A percentile compares a stretch with the other conserved stretches of the same genome.
These are phyloP conservation scores for Pelvicachromis taeniatus DNA, from an alignment of 2,113 vertebrate genomes.

Conservation along the genomic window DNA sequence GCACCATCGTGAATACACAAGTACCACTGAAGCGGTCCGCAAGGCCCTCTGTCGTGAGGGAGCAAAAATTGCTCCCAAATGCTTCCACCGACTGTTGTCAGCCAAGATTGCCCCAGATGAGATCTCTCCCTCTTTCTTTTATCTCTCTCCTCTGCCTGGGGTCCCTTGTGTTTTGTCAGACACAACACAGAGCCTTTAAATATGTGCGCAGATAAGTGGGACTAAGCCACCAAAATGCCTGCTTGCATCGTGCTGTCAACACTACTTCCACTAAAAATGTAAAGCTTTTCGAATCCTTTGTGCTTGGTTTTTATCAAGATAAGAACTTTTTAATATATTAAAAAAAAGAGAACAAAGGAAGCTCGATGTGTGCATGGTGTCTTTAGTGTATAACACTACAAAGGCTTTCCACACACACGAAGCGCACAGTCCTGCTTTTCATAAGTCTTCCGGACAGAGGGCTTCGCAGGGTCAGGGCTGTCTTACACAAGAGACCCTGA, in stretches of 20 bases:
- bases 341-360: neutral
- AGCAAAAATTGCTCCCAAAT: slow-evolving; percentile 64
- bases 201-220: slow-evolving; percentile 1
- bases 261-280: neutral
- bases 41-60: slow-evolving; percentile 14
- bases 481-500: slow-evolving; percentile 33
- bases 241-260: neutral
- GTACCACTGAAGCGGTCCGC: slow-evolving; percentile 23
- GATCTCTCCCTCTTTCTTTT: neutral
- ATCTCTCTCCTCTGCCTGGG: neutral
- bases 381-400: neutral
- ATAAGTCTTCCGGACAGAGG: slow-evolving; percentile 35
- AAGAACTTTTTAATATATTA: neutral
- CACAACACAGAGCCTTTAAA: neutral
- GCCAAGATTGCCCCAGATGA: slow-evolving; percentile 40
- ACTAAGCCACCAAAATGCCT: neutral
- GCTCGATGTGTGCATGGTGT: neutral
- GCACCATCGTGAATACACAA: slow-evolving; percentile 62
- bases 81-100: slow-evolving; percentile 13
- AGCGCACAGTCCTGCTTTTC: neutral
- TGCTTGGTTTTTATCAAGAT: neutral
- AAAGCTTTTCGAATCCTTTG: neutral
- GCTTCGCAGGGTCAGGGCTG: slow-evolving; percentile 13
- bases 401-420: neutral
- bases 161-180: neutral